Evolutionary conservation across 2,113 vertebrate species (phyloP).

Genomic region (Gymnorhina tibicen): DNA sequence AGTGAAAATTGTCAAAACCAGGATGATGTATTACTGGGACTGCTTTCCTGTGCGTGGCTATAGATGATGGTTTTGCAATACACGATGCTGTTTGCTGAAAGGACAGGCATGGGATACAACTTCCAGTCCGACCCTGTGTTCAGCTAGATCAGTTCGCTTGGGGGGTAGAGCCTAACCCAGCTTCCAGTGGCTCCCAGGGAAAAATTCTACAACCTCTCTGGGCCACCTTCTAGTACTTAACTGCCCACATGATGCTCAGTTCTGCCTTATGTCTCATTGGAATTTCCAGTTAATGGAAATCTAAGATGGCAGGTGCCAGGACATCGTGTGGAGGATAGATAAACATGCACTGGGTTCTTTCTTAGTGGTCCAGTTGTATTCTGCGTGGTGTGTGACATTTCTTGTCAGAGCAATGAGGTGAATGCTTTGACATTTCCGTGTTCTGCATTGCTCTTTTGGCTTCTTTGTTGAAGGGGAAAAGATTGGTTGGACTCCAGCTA

Average conservation of each 20-base stretch:
- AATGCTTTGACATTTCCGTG: background rate
- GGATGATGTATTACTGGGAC: background rate
- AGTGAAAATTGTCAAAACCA: background rate
- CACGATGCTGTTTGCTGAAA: background rate
- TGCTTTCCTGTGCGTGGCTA: background rate
- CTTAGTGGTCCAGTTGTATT: background rate
- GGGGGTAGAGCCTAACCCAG: background rate
- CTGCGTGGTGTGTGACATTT: background rate
- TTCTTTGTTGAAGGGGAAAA: background rate
- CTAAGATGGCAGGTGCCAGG: background rate
- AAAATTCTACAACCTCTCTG: background rate
- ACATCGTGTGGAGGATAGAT: accelerated
- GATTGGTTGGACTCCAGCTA: background rate
- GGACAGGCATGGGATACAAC: background rate
- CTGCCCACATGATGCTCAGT: background rate
- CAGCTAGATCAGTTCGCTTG: background rate
- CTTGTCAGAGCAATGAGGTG: background rate
- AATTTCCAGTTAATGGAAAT: background rate
- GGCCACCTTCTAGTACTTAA: background rate
- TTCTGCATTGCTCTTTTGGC: background rate
- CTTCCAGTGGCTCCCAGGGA: background rate
- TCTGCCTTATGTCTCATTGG: background rate
- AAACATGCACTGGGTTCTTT: background rate
- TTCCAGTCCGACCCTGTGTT: background rate
- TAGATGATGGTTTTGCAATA: background rate